Evolutionary conservation across 2,797 vertebrate species (phyloP).

Genomic region (Hydrophis major): DNA sequence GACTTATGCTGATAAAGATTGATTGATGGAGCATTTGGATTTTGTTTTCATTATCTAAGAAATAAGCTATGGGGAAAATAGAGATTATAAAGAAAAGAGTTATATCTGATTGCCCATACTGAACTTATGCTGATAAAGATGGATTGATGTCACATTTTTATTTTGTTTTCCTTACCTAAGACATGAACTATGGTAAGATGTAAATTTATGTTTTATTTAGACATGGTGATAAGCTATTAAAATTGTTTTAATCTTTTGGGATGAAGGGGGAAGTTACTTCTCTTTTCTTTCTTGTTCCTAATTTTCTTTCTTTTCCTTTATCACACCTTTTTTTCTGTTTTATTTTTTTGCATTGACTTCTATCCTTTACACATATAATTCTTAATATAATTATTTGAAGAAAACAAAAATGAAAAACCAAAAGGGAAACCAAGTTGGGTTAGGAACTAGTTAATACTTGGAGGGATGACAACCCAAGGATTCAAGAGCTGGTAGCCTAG

Average conservation of each 20-base stretch:
- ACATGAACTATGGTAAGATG: not conserved
- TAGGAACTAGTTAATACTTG: not conserved
- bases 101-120: not conserved
- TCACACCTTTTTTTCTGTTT: not conserved
- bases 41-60: constrained; percentile 35
- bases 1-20: not conserved
- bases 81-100: not conserved
- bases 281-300: not conserved
- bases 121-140: not conserved
- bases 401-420: not conserved
- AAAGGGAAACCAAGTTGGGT: not conserved
- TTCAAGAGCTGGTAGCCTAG: not conserved
- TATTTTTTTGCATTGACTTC: not conserved
- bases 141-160: not conserved
- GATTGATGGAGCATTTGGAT: not conserved
- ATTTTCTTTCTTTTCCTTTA: not conserved
- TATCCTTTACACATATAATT: not conserved
- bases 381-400: not conserved
- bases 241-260: not conserved
- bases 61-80: not conserved
- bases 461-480: not conserved
- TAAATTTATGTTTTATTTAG: not conserved
- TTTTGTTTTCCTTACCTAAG: not conserved
- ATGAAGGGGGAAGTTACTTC: not conserved
- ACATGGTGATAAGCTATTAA: not conserved